Evolutionary conservation across 1,140 invertebrate species (phyloP), one percentile per base, ranked within the genome.

Genomic region (Monomorium pharaonis): DNA sequence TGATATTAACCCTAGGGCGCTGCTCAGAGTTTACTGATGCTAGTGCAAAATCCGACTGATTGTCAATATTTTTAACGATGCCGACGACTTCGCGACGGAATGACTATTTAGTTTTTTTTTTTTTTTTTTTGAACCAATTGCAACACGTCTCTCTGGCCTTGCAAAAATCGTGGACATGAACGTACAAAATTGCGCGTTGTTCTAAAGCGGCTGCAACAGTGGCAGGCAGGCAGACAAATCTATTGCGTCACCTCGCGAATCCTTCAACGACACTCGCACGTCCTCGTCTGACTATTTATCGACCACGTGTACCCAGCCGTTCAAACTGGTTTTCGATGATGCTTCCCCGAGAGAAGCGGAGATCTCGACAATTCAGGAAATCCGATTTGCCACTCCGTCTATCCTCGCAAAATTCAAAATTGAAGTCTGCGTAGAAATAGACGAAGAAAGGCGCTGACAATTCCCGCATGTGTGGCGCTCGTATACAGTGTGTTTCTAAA

Each of bases 351-450:
- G 78, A 83, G 37, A 58, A 74, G 78, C 78, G 78, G 51, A 74
- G 65, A 83, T 83, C 78, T 44, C 67, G 78, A 83, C 78, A 83
- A 83, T 83, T 83, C 78, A 54, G 67, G 49, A 83, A 83, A 83
- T 83, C 78, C 67, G 67, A 83, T 83, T 83, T 83, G 78, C 78
- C 67, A 83, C 78, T 83, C 67, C 78, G 78, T 83, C 78, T 83
- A 83, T 72, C 67, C 67, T 83, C 78, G 67, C 51, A 74, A 83
- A 74, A 83, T 83, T 83, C 78, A 83, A 83, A 83, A 83, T 83
- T 83, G 78, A 83, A 83, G 78, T 83, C 78, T 58, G 42, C 67
- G 67, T 83, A 58, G 78, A 72, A 74, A 83, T 74, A 60, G 37
- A 24, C 18, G 78, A 74, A 74, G 54, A 44, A 58, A 58, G 51